Conservation (phyloP, 1,140 invertebrate genomes). For the Camponotus floridanus region DNA sequence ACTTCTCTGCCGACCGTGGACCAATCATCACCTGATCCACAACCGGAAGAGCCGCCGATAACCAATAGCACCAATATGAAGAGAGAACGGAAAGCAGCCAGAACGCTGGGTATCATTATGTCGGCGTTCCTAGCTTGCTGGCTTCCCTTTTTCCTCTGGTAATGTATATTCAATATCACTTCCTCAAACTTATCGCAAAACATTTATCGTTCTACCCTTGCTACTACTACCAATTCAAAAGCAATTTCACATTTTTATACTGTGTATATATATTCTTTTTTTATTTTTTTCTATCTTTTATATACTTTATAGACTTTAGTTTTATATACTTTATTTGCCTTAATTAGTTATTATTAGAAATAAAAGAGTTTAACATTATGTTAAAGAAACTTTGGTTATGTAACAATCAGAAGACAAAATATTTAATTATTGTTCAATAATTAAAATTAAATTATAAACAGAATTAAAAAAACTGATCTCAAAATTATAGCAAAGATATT, state of each 20-base stretch:
- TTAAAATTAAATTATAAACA: neutral
- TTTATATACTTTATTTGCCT: neutral
- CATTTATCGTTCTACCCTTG: neutral
- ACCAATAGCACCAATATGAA: constrained; percentile 93
- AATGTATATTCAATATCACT: constrained; percentile 55
- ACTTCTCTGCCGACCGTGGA: constrained; percentile 87
- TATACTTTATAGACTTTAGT: neutral
- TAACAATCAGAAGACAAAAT: neutral
- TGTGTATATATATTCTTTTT: neutral
- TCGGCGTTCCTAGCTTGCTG: constrained; percentile 97
- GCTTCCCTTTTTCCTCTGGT: constrained; percentile 98
- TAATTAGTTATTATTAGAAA: neutral
- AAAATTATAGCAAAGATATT: neutral
- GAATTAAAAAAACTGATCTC: neutral
- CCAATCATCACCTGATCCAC: constrained; percentile 82
- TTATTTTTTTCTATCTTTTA: neutral
- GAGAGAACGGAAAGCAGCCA: constrained; percentile 96
- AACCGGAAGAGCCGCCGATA: constrained; percentile 84
- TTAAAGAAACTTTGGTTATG: neutral
- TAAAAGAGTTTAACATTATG: neutral
- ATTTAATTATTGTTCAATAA: neutral
- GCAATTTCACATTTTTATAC: neutral
- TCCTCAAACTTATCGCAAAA: neutral
- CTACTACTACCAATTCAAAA: neutral
- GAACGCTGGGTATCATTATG: constrained; percentile 98